phyloP scores from a whole-genome alignment of 2,888 invertebrate species.

The Pterostichus madidus region DNA sequence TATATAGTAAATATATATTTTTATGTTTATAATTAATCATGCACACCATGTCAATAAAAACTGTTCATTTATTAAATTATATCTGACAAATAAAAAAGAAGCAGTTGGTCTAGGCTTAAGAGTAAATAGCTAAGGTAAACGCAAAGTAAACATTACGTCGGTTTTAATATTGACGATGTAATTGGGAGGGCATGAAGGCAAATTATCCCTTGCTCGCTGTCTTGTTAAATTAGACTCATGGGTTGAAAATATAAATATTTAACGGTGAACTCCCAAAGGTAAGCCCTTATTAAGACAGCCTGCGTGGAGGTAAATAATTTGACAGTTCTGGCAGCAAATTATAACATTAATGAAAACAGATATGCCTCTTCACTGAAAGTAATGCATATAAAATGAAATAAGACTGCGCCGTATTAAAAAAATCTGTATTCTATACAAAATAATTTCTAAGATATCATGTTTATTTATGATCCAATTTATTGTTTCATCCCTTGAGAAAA shows the following conservation, averaged over 20 bases:
- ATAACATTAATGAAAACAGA: slow-evolving; percentile 32
- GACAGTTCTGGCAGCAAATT: slow-evolving; percentile 16
- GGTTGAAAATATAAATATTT: slow-evolving; percentile 59
- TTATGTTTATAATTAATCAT: background rate
- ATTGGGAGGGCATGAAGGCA: slow-evolving; percentile 34
- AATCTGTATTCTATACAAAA: too few species aligned
- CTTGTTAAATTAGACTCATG: slow-evolving; percentile 60
- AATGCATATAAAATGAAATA: slow-evolving; percentile 33
- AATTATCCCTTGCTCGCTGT: slow-evolving; percentile 56
- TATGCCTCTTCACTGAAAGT: slow-evolving; percentile 20
- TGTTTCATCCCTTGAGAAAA: too few species aligned
- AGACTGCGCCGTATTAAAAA: too few species aligned
- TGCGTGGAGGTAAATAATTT: slow-evolving; percentile 33
- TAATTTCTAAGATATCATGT: too few species aligned
- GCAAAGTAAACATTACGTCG: slow-evolving; percentile 18
- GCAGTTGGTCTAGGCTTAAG: background rate
- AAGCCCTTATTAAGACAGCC: slow-evolving; percentile 49
- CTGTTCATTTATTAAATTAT: background rate
- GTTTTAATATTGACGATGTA: slow-evolving; percentile 50
- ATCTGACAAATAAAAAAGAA: slow-evolving; percentile 27
- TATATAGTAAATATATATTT: too few species aligned
- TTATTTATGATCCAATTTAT: too few species aligned
- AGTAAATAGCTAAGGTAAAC: slow-evolving; percentile 19
- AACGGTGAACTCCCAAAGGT: slow-evolving; percentile 41
- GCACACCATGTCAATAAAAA: background rate